Conservation (phyloP, 2,113 vertebrate genomes). For the Telmatochromis sp. region DNA sequence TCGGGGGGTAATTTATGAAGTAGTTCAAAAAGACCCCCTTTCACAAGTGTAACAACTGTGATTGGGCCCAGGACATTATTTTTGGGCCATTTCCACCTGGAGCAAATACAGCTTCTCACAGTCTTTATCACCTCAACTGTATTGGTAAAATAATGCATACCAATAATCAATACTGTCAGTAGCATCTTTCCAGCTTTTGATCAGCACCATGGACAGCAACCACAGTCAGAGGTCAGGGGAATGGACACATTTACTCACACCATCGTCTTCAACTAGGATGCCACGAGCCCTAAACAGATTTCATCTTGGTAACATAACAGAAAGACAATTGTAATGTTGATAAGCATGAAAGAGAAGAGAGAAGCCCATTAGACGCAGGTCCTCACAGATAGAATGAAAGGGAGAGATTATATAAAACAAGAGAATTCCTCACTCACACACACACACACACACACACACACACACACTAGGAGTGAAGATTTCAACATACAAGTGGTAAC, state of each 20-base stretch:
- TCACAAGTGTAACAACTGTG: neutral
- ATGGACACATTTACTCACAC: neutral
- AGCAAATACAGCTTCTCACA: neutral
- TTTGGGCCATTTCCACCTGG: neutral
- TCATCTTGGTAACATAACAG: neutral
- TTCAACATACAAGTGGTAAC: neutral
- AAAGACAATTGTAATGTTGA: neutral
- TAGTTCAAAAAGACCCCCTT: neutral
- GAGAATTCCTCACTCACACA: neutral
- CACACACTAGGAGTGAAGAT: neutral
- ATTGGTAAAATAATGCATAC: neutral
- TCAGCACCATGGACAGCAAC: neutral
- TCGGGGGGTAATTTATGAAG: too few species aligned
- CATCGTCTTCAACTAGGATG: neutral
- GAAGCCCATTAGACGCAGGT: neutral
- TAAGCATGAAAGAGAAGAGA: neutral
- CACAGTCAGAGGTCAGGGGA: neutral
- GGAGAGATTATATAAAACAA: rapidly evolving
- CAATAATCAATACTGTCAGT: neutral
- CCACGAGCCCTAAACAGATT: neutral
- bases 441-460: neutral
- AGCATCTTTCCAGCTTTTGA: neutral
- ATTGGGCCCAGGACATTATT: neutral
- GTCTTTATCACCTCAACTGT: neutral
- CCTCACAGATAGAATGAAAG: neutral